phyloP scores from a whole-genome alignment of 2,113 vertebrate species.

The Sebastes schlegelii region DNA sequence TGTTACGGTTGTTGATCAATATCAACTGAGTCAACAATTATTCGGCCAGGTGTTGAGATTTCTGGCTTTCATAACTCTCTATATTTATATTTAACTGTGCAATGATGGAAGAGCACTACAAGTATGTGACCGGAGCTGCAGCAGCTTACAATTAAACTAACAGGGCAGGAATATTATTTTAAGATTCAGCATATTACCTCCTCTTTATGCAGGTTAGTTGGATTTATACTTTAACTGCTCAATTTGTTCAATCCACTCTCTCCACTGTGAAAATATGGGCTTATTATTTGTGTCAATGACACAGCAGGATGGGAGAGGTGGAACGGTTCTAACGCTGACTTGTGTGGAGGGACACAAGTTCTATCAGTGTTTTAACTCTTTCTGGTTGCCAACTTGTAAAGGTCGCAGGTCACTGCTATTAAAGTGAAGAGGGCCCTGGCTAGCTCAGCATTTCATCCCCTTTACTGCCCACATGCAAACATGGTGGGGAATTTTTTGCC shows the following conservation, averaged over 20 bases:
- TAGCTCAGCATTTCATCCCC: background rate
- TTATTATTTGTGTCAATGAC: background rate
- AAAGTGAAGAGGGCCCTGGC: background rate
- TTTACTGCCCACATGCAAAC: background rate
- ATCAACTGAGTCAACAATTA: conserved; percentile 58
- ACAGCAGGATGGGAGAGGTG: background rate
- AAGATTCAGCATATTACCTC: background rate
- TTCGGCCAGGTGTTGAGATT: conserved; percentile 55
- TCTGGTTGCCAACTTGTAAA: background rate
- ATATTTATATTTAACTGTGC: conserved; percentile 6
- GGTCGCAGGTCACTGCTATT: conserved; percentile 8
- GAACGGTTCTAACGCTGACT: background rate
- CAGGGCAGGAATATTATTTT: background rate
- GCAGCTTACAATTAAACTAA: conserved; percentile 12
- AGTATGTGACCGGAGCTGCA: conserved; percentile 11
- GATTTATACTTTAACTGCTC: background rate
- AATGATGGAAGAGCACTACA: conserved; percentile 22
- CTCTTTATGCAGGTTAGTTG: background rate
- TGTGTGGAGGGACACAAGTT: background rate
- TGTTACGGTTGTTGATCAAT: conserved; percentile 61
- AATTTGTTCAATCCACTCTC: background rate
- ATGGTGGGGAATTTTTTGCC: background rate
- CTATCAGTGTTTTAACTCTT: background rate
- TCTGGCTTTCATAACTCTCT: conserved; percentile 31
- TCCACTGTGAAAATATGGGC: background rate